Evolutionary conservation across 1,140 invertebrate genomes (phyloP), one percentile per base, ranked within the genome.

Genomic region (Drosophila auraria): DNA sequence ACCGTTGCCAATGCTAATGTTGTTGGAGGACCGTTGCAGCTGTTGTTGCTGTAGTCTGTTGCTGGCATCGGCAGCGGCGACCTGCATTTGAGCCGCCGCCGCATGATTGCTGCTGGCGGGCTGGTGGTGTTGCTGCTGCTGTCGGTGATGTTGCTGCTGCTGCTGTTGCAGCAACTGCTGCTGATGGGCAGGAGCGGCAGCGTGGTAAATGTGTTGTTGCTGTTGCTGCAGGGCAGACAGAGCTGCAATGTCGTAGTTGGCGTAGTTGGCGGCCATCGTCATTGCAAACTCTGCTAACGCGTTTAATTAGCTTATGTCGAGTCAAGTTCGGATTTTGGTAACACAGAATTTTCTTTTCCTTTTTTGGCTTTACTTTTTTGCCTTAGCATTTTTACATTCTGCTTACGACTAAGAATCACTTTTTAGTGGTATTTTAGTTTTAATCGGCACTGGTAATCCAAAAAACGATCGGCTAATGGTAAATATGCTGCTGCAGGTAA

Each of bases 391-490:
- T 23, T 38, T 62, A 20, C 20, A 20, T 20, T 63, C 57, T 63
- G 58, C 47, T 66, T 68, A 72, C 53, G 59, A 77, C 77, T 80
- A 66, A 65, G 63, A 80, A 74, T 80, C 54, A 73, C 63, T 70
- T 80, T 74, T 71, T 61, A 45, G 42, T 51, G 49, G 42, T 68
- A 56, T 57, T 30, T 61, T 51, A 27, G 12, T 38, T 76, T 61
- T 74, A 53, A 71, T 91, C 91, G 90, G 90, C 90, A 92, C 90
- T 92, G 90, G 90, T 92, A 92, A 92, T 92, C 90, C 90, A 92
- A 92, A 82, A 36, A 78, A 70, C 20, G 75, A 78, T 73, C 82
- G 51, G 62, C 60, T 83, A 87, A 87, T 83, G 53, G 80, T 83
- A 65, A 71, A 58, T 87, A 30, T 76, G 51, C 65, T 74, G 83